Percentiles rank a stretch among this genome's conserved stretches.
Conservation (phyloP, 2,888 invertebrate species). For the Hedychridium roseum region DNA sequence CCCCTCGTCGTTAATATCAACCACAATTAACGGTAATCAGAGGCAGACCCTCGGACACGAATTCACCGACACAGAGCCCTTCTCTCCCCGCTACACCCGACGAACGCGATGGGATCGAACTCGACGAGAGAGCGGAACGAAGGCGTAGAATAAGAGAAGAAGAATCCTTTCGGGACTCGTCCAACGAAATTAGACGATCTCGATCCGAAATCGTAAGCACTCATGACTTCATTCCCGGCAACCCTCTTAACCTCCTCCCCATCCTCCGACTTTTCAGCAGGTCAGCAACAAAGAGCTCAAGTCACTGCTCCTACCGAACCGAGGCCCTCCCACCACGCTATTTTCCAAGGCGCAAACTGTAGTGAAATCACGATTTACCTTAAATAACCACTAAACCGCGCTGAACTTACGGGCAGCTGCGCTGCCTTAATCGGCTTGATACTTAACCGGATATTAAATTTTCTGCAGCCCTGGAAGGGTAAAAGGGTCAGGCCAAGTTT, state of each 20-base stretch:
- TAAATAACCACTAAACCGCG: too few species aligned
- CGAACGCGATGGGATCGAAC: constrained; percentile 12
- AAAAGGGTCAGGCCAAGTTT: too few species aligned
- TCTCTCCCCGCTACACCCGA: background rate
- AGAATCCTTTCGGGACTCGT: constrained; percentile 43
- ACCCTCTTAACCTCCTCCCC: constrained; percentile 24
- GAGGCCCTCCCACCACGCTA: too few species aligned
- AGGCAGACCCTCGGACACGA: constrained; percentile 22
- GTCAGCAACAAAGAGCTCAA: too few species aligned
- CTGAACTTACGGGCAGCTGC: too few species aligned
- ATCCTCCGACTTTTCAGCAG: constrained; percentile 17
- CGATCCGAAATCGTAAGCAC: constrained; percentile 25
- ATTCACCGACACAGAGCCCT: constrained; percentile 8
- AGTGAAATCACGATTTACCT: too few species aligned
- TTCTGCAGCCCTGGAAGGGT: too few species aligned
- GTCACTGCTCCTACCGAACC: too few species aligned
- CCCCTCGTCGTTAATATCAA: constrained; percentile 28
- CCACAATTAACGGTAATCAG: constrained; percentile 42
- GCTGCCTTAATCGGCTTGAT: too few species aligned
- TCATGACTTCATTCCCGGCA: constrained; percentile 23
- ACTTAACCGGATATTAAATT: too few species aligned
- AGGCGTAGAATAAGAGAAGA: constrained; percentile 11
- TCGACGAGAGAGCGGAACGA: constrained; percentile 9
- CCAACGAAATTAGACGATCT: constrained; percentile 46
- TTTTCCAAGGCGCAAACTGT: too few species aligned